Conservation (phyloP, 2,888 invertebrate species). For the Stenolophus ochropezus region DNA sequence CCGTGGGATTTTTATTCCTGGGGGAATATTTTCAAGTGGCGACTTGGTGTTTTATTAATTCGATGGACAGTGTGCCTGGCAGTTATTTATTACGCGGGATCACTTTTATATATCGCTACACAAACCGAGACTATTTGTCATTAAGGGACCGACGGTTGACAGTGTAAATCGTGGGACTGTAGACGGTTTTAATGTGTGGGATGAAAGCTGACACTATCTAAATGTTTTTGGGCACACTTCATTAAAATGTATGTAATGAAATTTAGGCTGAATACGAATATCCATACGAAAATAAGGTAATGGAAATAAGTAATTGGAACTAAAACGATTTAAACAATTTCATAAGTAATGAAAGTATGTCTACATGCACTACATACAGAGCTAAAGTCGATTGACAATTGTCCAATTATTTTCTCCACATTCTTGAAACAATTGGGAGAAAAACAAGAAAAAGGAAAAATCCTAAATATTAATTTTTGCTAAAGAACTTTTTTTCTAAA, state of each 20-base stretch:
- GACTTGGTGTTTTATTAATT: constrained; percentile 30
- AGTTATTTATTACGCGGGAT: constrained; percentile 22
- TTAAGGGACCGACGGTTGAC: constrained; percentile 10
- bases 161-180: constrained; percentile 16
- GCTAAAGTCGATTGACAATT: too few species aligned
- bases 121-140: constrained; percentile 25
- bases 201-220: not conserved
- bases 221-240: constrained; percentile 20
- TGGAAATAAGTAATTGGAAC: not conserved
- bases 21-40: constrained; percentile 17
- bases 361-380: too few species aligned
- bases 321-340: not conserved
- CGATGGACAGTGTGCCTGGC: constrained; percentile 6
- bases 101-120: constrained; percentile 4
- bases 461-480: too few species aligned
- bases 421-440: too few species aligned
- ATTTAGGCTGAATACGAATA: not conserved
- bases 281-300: not conserved
- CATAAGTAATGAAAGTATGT: not conserved
- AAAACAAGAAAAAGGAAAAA: too few species aligned
- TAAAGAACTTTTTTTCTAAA: too few species aligned
- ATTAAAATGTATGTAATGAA: constrained; percentile 26
- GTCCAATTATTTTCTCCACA: too few species aligned
- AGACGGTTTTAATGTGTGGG: constrained; percentile 10
- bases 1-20: not conserved